Percentiles rank a stretch among this genome's conserved stretches.
These are phyloP conservation scores for Temnothorax longispinosus DNA, from an alignment of 1,140 invertebrate genomes.

Conservation along the genomic window DNA sequence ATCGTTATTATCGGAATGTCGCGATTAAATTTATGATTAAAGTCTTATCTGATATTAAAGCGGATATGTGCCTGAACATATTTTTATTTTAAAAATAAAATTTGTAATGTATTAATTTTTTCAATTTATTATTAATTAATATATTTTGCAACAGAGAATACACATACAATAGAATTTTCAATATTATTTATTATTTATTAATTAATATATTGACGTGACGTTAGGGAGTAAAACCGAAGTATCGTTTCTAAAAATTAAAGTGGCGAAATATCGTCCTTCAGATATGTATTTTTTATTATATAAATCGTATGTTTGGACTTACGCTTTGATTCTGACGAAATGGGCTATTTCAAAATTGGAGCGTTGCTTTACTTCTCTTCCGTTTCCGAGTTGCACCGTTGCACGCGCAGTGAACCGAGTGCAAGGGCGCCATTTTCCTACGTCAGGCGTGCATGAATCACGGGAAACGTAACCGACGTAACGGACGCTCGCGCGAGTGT, in stretches of 20 bases:
- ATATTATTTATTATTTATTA: not conserved
- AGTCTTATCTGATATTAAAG: not conserved
- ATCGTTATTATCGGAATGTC: not conserved
- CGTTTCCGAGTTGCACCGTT: no score
- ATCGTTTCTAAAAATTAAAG: no score
- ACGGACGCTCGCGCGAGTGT: not conserved
- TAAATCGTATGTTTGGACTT: no score
- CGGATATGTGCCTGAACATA: not conserved
- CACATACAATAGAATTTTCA: not conserved
- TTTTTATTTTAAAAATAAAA: not conserved
- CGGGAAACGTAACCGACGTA: not conserved
- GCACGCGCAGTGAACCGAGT: not conserved
- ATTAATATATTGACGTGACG: not conserved
- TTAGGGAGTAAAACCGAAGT: no score
- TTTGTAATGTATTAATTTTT: not conserved
- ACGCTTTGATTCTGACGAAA: no score
- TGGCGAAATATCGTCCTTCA: no score
- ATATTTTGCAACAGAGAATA: not conserved
- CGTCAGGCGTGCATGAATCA: slow-evolving; percentile 24
- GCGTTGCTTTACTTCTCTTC: no score
- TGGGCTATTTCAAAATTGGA: not conserved
- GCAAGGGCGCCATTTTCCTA: slow-evolving; percentile 34
- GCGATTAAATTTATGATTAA: not conserved
- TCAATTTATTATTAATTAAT: not conserved
- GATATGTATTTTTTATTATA: no score